Base-by-base conservation (phyloP, 2,888 invertebrate species). In the Nematopogon swammerdamellus region DNA sequence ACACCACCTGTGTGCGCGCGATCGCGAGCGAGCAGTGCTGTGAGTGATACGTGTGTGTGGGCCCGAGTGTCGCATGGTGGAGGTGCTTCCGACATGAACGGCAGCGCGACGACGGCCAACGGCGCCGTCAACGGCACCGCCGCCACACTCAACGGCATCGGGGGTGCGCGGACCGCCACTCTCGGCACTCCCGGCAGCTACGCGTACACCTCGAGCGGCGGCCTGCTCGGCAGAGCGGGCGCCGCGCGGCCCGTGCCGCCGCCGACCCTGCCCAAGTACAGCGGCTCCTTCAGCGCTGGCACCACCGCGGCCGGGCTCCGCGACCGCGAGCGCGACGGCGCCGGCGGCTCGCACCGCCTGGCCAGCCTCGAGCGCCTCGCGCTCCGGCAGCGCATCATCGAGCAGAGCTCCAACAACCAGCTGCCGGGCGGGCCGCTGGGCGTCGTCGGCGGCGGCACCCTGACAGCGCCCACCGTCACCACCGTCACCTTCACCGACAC, bases 341-440 rank as follows among this genome's bases (percentile, higher is more conserved):
- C 85, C 55, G 87, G 88, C 58, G 87, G 89, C 60, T 90, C 91
- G 50, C 92, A 91, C 72, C 80, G 87, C 55, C 81, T 92, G 59
- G 89, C 91, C 50, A 91, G 91, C 66, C 83, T 92, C 55, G 92
- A 92, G 71, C 84, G 91, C 65, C 80, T 92, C 63, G 92, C 92
- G 46, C 83, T 90, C 58, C 82, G 91, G 53, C 92, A 92, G 70
- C 86, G 91, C 64, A 86, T 91, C 61, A 87, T 91, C 63, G 91
- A 91, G 64, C 86, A 87, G 56, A 77, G 59, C 63, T 60, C 79
- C 11, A 80, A 82, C 62, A 81, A 81, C 65, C 80, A 81, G 67
- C 54, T 61, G 46, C 48, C 59, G 44, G 52, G 59, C 65, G 36
- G 36, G 14, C 36, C 11, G 11, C 36, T 36, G 36, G 25, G 25